phyloP scores from a whole-genome alignment of 2,113 vertebrate genomes.

The Potamarius usumacintae region DNA sequence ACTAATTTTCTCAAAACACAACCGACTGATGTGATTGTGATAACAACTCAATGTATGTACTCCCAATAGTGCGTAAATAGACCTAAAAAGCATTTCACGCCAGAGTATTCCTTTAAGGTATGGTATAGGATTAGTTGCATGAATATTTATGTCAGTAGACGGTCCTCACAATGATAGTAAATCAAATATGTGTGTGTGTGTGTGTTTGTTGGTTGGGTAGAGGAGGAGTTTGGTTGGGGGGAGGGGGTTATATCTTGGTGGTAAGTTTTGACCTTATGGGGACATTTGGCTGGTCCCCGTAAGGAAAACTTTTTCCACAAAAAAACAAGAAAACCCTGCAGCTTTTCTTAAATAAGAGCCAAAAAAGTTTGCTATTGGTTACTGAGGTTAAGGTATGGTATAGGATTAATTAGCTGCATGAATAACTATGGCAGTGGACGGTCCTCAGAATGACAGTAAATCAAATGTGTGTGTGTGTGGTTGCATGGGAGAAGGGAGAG shows the following conservation, averaged over 20 bases:
- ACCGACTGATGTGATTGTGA: too few relatives aligned
- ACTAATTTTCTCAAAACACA: too few relatives aligned
- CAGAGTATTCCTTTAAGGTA: too few relatives aligned
- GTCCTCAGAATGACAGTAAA: not conserved
- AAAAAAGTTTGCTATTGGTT: not conserved
- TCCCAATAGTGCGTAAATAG: too few relatives aligned
- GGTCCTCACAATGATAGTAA: not conserved
- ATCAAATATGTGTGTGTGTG: conserved; percentile 30
- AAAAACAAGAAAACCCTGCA: too few relatives aligned
- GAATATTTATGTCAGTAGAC: not conserved
- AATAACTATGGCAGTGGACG: not conserved
- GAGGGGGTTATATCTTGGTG: not conserved
- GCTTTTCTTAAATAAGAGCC: too few relatives aligned
- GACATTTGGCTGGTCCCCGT: not conserved
- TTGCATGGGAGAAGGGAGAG: conserved; percentile 10
- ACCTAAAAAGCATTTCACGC: too few relatives aligned
- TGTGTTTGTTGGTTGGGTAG: not conserved
- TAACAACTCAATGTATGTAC: too few relatives aligned
- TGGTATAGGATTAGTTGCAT: not conserved
- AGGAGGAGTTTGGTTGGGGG: not conserved
- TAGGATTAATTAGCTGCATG: not conserved
- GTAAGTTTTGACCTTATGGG: not conserved
- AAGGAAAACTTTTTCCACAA: not conserved
- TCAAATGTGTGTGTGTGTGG: conserved; percentile 24
- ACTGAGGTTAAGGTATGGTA: not conserved